Evolutionary conservation across 2,113 vertebrate genomes (phyloP).

Genomic region (Alethe castanea): DNA sequence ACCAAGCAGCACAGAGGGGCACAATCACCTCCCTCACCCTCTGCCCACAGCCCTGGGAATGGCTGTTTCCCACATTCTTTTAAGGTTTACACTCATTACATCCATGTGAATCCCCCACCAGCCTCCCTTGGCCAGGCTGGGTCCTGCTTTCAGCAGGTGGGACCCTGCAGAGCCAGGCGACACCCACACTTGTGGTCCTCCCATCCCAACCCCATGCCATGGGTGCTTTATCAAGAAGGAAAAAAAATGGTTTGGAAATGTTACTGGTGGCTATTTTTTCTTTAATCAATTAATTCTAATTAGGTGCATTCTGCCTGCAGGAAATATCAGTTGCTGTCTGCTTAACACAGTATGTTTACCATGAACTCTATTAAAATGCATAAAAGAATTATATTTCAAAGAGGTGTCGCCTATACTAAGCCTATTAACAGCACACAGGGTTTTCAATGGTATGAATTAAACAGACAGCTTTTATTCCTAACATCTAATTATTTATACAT

Average conservation of each 20-base stretch:
- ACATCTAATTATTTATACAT: constrained; percentile 31
- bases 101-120: not conserved
- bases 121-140: not conserved
- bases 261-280: not conserved
- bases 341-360: constrained; percentile 26
- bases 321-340: constrained; percentile 30
- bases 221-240: not conserved
- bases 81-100: fast-evolving
- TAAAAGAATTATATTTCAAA: constrained; percentile 30
- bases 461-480: constrained; percentile 17
- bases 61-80: not conserved
- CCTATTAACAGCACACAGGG: constrained; percentile 25
- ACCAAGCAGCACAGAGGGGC: not conserved
- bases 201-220: not conserved
- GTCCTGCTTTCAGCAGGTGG: not conserved
- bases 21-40: not conserved
- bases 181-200: fast-evolving
- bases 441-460: constrained; percentile 28
- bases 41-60: not conserved
- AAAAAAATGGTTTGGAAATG: not conserved
- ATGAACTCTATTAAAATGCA: constrained; percentile 36
- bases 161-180: not conserved
- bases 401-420: constrained; percentile 3
- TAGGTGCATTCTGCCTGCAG: constrained; percentile 29
- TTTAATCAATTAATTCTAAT: constrained; percentile 49